Base-by-base conservation (phyloP, 2,888 invertebrate species). In the Ferrisia virgata region DNA sequence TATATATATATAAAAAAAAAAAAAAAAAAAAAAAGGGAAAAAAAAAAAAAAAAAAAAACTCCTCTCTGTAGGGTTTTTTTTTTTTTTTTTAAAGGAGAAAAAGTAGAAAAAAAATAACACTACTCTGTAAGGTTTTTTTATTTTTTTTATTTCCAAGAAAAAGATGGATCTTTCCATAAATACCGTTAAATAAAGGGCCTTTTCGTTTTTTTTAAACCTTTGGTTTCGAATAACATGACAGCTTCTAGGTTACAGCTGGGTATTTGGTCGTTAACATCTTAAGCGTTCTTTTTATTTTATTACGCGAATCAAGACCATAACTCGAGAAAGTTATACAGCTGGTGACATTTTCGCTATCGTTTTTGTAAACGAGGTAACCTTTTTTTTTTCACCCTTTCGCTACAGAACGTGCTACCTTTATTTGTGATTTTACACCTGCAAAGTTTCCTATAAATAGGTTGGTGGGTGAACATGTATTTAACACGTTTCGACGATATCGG, bases 201-300 rank as follows among this genome's bases (percentile, higher is more conserved):
- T n/a, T 58, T 58, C 58, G 58, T 58, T 58, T 58, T n/a, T n/a
- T 58, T 58, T 25, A 58, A 58, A 58, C 58, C 58, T 58, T 58
- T 58, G 25, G 58, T 58, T 58, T 58, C 22, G 58, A 58, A 58
- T 58, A 58, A 25, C 58, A 58, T 58, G 58, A 58, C 58, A 58
- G 58, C 25, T 58, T 25, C 58, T 8, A 58, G 58, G 58, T 58
- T 58, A 58, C 58, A 25, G 25, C 25, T 58, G 58, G 25, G 25
- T 58, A 58, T 58, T 58, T 58, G 25, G 25, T 58, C 58, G 58
- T 58, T 58, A 58, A 58, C 58, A 58, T 58, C 58, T 58, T 58
- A 58, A 58, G 58, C 58, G 58, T 25, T 58, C 58, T 58, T 58
- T 58, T 58, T 58, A 58, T 58, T 58, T 58, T 58, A 58, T 58